Conservation (phyloP, 2,888 invertebrate genomes). For the Hyalella azteca region DNA sequence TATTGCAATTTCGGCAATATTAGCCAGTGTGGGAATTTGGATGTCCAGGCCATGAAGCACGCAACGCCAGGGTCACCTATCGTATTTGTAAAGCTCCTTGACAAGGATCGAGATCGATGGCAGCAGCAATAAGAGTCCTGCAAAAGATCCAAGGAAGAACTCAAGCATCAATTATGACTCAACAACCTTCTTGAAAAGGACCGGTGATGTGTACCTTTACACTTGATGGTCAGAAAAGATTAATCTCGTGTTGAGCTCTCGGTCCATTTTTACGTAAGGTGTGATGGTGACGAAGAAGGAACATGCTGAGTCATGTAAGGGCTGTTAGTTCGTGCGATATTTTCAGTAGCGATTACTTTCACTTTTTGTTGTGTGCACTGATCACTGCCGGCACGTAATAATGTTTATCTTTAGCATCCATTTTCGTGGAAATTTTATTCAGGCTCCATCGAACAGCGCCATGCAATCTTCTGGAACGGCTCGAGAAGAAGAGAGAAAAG, state of each 20-base stretch:
- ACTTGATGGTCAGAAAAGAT: neutral
- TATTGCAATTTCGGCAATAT: too few species aligned
- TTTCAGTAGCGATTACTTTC: constrained; percentile 8
- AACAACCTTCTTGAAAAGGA: neutral
- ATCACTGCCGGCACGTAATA: neutral
- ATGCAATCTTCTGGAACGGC: too few species aligned
- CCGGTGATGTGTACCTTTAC: neutral
- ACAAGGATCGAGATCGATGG: neutral
- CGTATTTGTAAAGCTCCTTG: too few species aligned
- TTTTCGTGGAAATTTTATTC: neutral
- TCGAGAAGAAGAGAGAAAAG: too few species aligned
- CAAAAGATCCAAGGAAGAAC: neutral
- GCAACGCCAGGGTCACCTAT: too few species aligned
- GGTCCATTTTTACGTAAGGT: neutral
- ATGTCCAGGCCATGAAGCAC: too few species aligned
- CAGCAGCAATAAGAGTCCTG: neutral
- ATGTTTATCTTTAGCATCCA: neutral
- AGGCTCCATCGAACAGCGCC: too few species aligned
- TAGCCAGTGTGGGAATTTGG: too few species aligned
- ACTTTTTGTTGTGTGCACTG: too few species aligned
- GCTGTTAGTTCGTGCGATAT: constrained; percentile 12
- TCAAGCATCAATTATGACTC: neutral
- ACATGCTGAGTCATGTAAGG: neutral
- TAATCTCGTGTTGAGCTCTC: neutral
- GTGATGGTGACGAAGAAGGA: neutral